Evolutionary conservation across 2,113 vertebrate genomes (phyloP), one percentile per base, ranked within the genome.

Genomic region (Lates calcarifer): DNA sequence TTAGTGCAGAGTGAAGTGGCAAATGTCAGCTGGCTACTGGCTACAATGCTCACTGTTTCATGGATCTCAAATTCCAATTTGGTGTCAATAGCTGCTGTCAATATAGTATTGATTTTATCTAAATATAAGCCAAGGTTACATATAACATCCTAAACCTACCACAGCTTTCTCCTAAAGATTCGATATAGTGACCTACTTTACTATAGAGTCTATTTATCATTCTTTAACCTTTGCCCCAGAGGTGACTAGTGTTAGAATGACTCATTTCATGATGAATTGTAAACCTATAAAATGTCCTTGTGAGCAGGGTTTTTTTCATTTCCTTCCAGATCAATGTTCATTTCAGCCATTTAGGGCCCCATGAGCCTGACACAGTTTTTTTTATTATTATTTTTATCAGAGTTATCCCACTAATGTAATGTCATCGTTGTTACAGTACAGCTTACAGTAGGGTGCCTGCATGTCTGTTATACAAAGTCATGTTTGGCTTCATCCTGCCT

Each of bases 41-140:
- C 8, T 22, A 68, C 31, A 33, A 28, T 56, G 13, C 24, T 39
- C 45, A 69, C 24, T 45, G 14, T 63, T 74, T 77, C 13, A 55
- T 29, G 4, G 24, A 60, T 77, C 29, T 70, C 18, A 74, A 63
- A 75, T 84, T 43, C 10, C 45, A 22, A 8, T 66, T 41, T 13
- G 10, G 9, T 35, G 41, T 82, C 29, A 28, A 55, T 74, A 61
- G 15, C 7, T 31, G 5, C 29, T 43, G 58, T 77, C 71, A 73
- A 67, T 64, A 49, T 29, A 10, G 0, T 81, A 82, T 85, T 84
- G 82, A 89, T 80, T 65, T 51, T 17, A 28, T 78, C 11, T 79
- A 47, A 74, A 66, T 66, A 72, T 62, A 74, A 77, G 8, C 56
- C 55, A 72, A 67, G 39, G 66, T 74, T 47, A 26, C 9, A 74